These are phyloP conservation scores for Callithrix jacchus DNA, from an alignment of 2,113 vertebrate genomes.

Conservation along the genomic window DNA sequence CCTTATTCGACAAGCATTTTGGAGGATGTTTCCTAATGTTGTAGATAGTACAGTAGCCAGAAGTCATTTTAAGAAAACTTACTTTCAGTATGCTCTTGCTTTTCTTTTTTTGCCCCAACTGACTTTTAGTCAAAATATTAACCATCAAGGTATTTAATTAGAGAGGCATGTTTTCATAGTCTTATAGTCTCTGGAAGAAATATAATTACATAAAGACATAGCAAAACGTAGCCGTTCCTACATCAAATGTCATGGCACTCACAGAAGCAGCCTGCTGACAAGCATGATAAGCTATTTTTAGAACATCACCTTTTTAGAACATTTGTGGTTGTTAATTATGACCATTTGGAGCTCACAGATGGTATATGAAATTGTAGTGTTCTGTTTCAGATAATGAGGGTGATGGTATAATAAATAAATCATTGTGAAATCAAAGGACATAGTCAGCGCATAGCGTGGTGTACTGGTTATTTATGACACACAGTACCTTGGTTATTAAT, in stretches of 20 bases:
- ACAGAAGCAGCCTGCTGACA: conserved; percentile 50
- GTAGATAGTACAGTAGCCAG: neutral
- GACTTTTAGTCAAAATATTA: neutral
- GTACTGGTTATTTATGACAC: conserved; percentile 4
- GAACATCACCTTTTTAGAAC: conserved; percentile 66
- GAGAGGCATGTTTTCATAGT: neutral
- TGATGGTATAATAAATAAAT: conserved; percentile 64
- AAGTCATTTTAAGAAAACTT: neutral
- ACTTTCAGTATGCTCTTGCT: neutral
- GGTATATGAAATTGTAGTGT: conserved; percentile 62
- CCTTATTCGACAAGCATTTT: neutral
- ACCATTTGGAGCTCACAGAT: conserved; percentile 75
- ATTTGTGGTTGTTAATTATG: conserved; percentile 63
- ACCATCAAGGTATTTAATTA: neutral
- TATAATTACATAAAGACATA: neutral
- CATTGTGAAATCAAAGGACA: conserved; percentile 63
- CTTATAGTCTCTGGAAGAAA: neutral
- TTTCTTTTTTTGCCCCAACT: neutral
- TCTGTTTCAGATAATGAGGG: conserved; percentile 69
- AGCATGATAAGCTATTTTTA: conserved; percentile 36
- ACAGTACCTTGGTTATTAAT: neutral
- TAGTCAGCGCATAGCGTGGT: neutral
- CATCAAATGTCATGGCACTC: neutral
- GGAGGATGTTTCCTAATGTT: neutral
- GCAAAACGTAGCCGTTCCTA: neutral